These are phyloP conservation scores for Hippoglossus stenolepis DNA, from an alignment of 2,113 vertebrate genomes.

Conservation along the genomic window DNA sequence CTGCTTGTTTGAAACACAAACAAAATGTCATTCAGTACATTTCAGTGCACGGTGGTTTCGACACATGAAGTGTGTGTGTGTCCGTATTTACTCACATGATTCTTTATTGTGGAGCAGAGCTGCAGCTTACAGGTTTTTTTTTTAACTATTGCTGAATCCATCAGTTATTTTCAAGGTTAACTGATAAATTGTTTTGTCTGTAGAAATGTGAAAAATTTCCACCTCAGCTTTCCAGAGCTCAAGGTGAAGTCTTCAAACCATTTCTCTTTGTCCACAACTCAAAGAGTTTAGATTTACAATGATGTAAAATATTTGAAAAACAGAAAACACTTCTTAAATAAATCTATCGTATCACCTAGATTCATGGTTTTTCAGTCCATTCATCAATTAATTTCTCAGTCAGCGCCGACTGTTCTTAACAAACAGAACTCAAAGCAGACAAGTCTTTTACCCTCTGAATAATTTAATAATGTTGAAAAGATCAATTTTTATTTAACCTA, in stretches of 20 bases:
- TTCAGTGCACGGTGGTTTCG: neutral
- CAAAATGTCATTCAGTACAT: conserved; percentile 36
- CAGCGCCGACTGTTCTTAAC: neutral
- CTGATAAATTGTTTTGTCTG: neutral
- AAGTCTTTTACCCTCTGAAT: neutral
- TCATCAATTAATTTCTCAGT: neutral
- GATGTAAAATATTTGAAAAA: neutral
- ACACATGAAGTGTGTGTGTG: neutral
- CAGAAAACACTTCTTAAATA: neutral
- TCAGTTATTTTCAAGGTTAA: neutral
- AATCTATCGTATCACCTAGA: neutral
- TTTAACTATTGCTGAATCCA: neutral
- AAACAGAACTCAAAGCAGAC: neutral
- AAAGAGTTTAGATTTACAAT: neutral
- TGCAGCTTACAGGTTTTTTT: neutral
- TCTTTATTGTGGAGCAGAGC: neutral
- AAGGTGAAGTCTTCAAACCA: neutral
- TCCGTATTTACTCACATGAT: neutral
- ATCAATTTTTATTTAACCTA: neutral
- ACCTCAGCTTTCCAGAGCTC: neutral
- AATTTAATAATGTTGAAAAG: neutral
- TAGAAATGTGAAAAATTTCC: neutral
- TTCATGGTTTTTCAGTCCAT: neutral
- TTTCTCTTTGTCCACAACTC: neutral
- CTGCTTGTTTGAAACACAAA: conserved; percentile 15